Evolutionary conservation across 2,888 invertebrate genomes (phyloP).

Genomic region (Melinaea marsaeus): DNA sequence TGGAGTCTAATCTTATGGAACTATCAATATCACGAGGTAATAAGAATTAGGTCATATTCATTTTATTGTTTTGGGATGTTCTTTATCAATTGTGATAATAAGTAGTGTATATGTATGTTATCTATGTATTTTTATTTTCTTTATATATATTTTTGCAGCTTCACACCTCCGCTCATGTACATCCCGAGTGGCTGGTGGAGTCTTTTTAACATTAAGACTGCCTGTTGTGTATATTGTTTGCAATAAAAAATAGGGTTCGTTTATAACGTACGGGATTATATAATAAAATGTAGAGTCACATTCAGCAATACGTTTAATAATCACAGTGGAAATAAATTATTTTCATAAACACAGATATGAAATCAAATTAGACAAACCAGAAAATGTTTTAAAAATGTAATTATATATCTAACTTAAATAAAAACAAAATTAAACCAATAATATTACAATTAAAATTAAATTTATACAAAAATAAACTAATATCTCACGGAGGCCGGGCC

Average conservation of each 20-base stretch:
- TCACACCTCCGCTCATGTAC: no score
- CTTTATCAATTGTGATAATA: no score
- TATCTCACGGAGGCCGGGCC: constrained; percentile 59
- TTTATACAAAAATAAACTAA: constrained; percentile 49
- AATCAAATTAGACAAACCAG: constrained; percentile 42
- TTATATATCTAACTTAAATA: constrained; percentile 21
- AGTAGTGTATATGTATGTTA: no score
- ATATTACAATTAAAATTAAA: constrained; percentile 29
- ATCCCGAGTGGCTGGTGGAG: no score
- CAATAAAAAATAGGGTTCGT: neutral
- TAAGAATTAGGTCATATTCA: no score
- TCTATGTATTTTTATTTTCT: no score
- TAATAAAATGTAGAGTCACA: neutral
- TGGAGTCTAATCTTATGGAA: no score
- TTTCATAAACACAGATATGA: constrained; percentile 56
- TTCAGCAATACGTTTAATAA: constrained; percentile 39
- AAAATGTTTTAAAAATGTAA: constrained; percentile 13
- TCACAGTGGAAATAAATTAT: constrained; percentile 71
- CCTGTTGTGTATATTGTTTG: no score
- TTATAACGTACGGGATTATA: neutral
- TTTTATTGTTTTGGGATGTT: no score
- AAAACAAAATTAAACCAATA: constrained; percentile 29
- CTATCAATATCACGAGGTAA: no score
- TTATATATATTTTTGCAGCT: no score
- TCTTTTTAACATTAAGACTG: no score